Evolutionary conservation across 2,113 vertebrate species (phyloP), one percentile per base, ranked within the genome.

Genomic region (Empidonax alnorum): DNA sequence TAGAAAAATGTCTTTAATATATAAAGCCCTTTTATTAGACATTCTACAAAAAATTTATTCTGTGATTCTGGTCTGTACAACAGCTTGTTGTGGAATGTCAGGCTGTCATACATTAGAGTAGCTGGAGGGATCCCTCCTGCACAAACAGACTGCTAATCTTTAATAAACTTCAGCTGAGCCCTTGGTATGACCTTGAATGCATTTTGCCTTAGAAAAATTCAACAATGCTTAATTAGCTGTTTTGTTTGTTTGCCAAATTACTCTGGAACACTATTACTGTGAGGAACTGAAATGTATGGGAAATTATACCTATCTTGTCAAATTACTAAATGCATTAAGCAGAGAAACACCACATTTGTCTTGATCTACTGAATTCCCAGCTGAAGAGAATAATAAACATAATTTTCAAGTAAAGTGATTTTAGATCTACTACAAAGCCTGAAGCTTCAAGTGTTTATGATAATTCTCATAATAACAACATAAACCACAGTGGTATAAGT

Each of bases 81-180:
- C 65, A 97, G 87, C 71, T 96, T 95, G 89, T 8, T 84, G 87
- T 56, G 84, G 37, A 95, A 92, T 2, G 8, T 72, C 89, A 87
- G 92, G 61, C 88, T 96, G 90, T 90, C 76, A 39, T 21, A 74
- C 82, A 56, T 72, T 79, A 79, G 42, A 67, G 66, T 94, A 89
- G 93, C 96, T 87, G 78, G 67, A 93, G 81, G 88, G 79, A 72
- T 80, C 56, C 85, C 73, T 96, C 78, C 74, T 91, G 66, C 62
- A 93, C 90, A 96, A 97, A 92, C 77, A 94, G 76, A 47, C 53
- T 93, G 83, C 58, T 96, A 93, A 91, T 96, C 94, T 93, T 94
- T 91, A 96, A 95, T 93, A 98, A 95, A 96, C 71, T 94, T 97
- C 93, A 96, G 58, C 80, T 89, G 84, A 93, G 87, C 84, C 88